Percentiles rank a stretch among this genome's conserved stretches.
Evolutionary conservation across 37 sponge, comb jelly and placozoan species (phyloP).

Genomic region (Cladorhizidae sp.): DNA sequence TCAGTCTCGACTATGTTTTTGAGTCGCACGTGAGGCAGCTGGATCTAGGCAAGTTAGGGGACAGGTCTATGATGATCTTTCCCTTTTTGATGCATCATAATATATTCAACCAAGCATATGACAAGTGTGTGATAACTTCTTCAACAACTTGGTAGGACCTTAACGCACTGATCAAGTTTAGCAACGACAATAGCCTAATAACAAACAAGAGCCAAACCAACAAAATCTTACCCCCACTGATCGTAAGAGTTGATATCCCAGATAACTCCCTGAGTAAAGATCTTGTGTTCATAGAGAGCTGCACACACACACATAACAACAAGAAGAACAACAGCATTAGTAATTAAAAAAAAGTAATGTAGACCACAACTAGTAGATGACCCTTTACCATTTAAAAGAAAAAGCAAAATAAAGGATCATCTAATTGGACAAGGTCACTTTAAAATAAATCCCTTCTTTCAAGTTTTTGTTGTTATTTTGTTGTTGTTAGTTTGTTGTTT

Average conservation of each 20-base stretch:
- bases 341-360: neutral
- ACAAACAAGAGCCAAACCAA: neutral
- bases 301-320: too few species aligned
- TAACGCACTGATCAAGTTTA: neutral
- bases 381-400: too few species aligned
- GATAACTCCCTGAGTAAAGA: constrained; percentile 97
- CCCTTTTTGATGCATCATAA: too few species aligned
- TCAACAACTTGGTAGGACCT: neutral
- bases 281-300: constrained; percentile 99
- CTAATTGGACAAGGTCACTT: too few species aligned
- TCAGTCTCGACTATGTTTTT: too few species aligned
- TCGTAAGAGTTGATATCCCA: constrained; percentile 99
- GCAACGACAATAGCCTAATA: neutral
- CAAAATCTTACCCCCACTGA: constrained; percentile 90
- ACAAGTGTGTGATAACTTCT: neutral
- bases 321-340: neutral
- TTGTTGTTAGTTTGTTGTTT: too few species aligned
- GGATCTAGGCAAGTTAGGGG: neutral
- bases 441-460: too few species aligned
- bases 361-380: too few species aligned
- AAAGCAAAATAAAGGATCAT: too few species aligned
- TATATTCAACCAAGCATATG: neutral
- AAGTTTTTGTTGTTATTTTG: too few species aligned
- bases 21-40: too few species aligned
- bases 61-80: too few species aligned